Conservation (phyloP, 1,140 invertebrate genomes). For the Lordiphosa clarofinis region DNA sequence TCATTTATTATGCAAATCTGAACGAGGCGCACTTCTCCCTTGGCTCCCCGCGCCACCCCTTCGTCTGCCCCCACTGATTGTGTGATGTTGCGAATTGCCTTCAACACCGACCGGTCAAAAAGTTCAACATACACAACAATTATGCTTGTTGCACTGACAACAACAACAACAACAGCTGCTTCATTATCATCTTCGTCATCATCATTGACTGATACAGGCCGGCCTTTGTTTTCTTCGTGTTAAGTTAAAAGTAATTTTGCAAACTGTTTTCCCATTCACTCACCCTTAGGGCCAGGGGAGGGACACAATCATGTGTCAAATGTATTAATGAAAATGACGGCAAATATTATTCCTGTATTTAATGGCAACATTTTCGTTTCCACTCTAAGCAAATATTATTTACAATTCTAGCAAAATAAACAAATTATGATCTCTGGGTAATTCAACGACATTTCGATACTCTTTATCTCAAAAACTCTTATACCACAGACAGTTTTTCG, state of each 20-base stretch:
- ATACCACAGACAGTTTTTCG: too few relatives aligned
- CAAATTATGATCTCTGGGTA: not conserved
- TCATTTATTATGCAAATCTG: conserved; percentile 74
- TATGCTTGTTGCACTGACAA: conserved; percentile 43
- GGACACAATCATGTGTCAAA: conserved; percentile 28
- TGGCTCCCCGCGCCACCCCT: not conserved
- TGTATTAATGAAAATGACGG: conserved; percentile 42
- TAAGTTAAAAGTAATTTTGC: conserved; percentile 25
- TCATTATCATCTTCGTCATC: conserved; percentile 15
- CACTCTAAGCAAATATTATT: conserved; percentile 20
- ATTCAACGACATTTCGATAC: too few relatives aligned
- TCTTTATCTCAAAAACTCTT: too few relatives aligned
- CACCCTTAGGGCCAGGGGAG: not conserved
- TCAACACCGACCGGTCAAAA: conserved; percentile 37
- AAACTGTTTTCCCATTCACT: conserved; percentile 15
- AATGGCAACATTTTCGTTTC: conserved; percentile 31
- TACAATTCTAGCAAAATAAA: conserved; percentile 19
- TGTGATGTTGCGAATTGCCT: conserved; percentile 22
- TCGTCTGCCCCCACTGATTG: conserved; percentile 3
- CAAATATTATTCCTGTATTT: conserved; percentile 49
- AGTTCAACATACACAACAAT: conserved; percentile 59
- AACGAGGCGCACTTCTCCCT: conserved; percentile 19
- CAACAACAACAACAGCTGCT: conserved; percentile 7
- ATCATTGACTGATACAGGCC: conserved; percentile 1
- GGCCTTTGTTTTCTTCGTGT: conserved; percentile 8